Conservation (phyloP, 2,888 invertebrate genomes). For the Torymus aiolomorphi region DNA sequence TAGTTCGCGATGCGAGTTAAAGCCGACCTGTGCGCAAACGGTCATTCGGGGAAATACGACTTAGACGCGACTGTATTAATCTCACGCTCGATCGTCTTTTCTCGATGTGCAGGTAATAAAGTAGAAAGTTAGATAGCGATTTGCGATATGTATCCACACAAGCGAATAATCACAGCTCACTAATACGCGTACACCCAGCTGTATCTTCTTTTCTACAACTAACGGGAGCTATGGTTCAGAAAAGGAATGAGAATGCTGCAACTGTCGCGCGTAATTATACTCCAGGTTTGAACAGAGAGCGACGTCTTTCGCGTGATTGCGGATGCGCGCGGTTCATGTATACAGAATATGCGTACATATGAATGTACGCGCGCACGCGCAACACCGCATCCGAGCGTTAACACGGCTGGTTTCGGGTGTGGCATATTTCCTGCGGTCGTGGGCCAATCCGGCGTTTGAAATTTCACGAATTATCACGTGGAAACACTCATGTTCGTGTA, state of each 20-base stretch:
- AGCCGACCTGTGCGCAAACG: not conserved
- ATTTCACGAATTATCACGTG: conserved; percentile 32
- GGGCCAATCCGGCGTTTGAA: conserved; percentile 8
- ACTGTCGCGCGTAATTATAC: conserved; percentile 8
- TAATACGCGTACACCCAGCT: too few relatives aligned
- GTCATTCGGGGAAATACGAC: conserved; percentile 9
- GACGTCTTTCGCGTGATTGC: conserved; percentile 28
- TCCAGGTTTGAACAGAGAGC: not conserved
- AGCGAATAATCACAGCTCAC: not conserved
- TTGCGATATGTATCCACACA: conserved; percentile 31
- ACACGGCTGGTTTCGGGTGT: conserved; percentile 2
- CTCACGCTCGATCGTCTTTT: conserved; percentile 29
- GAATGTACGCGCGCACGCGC: not conserved
- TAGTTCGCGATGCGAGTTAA: not conserved
- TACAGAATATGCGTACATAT: not conserved
- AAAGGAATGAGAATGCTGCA: not conserved
- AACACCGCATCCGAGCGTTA: too few relatives aligned
- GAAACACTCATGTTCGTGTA: not conserved
- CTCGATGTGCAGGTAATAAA: not conserved
- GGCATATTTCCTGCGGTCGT: conserved; percentile 13
- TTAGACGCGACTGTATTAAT: too few relatives aligned
- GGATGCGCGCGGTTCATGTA: not conserved
- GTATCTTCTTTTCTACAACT: too few relatives aligned
- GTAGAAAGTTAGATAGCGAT: conserved; percentile 13
- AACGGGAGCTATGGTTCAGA: too few relatives aligned